phyloP scores from a whole-genome alignment of 2,797 vertebrate species.

The Zenarchopterus dispar region DNA sequence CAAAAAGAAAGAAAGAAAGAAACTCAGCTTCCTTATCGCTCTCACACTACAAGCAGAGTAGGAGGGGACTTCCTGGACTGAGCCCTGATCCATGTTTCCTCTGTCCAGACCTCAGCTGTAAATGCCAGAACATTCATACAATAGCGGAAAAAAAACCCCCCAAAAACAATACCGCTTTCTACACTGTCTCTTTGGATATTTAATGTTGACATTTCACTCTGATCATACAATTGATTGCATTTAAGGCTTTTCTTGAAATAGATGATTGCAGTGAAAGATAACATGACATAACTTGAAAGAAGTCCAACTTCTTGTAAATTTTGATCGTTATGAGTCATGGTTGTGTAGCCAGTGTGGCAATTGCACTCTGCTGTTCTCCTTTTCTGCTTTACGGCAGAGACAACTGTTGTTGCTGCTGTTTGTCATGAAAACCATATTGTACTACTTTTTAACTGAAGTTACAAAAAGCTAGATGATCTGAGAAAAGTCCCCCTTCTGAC shows the following conservation, averaged over 20 bases:
- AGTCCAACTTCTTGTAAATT: neutral
- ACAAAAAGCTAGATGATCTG: neutral
- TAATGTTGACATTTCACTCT: neutral
- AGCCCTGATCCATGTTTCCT: slow-evolving; percentile 63
- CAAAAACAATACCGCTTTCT: too few species aligned
- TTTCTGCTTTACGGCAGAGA: neutral
- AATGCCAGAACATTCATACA: slow-evolving; percentile 43
- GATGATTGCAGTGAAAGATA: too few species aligned
- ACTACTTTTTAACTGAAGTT: neutral
- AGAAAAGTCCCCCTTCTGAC: neutral
- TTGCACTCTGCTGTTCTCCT: neutral
- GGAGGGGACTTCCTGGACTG: slow-evolving; percentile 73
- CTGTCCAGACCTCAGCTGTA: slow-evolving; percentile 21
- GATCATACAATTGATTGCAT: neutral
- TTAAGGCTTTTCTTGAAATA: neutral
- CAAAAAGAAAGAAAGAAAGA: slow-evolving; percentile 21
- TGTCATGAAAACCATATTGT: neutral
- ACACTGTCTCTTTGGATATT: neutral
- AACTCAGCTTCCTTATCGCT: slow-evolving; percentile 64
- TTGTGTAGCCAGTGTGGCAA: neutral
- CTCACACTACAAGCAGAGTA: slow-evolving; percentile 40
- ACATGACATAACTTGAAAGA: neutral
- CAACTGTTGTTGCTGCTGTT: neutral
- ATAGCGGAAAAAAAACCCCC: slow-evolving; percentile 12
- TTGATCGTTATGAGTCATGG: neutral